A percentile compares a stretch with the other conserved stretches of the same genome.
These are phyloP conservation scores for Corythornis madagascariensis DNA, from an alignment of 2,113 vertebrate species.

Conservation along the genomic window DNA sequence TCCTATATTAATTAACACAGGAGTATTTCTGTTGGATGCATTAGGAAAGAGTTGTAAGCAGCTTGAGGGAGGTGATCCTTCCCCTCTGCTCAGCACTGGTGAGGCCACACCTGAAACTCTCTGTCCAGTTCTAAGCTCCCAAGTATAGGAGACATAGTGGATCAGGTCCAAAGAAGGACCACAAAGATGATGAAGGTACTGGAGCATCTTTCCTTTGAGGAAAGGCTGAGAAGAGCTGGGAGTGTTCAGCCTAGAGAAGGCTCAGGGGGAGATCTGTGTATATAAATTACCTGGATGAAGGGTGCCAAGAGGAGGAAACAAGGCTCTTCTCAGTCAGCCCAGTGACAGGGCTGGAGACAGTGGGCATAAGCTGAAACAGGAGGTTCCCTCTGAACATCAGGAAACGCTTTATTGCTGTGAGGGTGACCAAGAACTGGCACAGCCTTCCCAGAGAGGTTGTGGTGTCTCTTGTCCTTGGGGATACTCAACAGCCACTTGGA, in stretches of 20 bases:
- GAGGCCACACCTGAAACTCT: neutral
- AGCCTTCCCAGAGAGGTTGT: neutral
- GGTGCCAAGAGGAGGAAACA: neutral
- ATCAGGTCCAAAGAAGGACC: neutral
- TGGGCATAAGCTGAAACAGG: too few species aligned
- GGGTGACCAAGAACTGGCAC: neutral
- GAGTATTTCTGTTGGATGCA: neutral
- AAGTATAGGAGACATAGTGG: neutral
- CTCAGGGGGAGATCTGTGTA: neutral
- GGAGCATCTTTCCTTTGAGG: neutral
- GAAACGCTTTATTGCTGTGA: neutral
- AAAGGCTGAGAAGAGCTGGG: neutral
- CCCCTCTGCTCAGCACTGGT: neutral
- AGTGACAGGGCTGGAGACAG: neutral
- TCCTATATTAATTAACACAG: neutral
- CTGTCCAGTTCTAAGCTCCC: neutral
- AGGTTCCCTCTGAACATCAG: neutral
- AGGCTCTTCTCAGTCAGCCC: neutral
- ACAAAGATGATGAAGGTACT: neutral
- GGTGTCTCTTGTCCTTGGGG: neutral
- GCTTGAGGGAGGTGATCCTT: neutral
- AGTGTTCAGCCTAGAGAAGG: neutral
- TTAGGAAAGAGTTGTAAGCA: neutral
- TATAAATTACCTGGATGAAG: neutral
- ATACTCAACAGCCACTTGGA: neutral